Evolutionary conservation across 2,797 vertebrate genomes (phyloP).

Genomic region (Mionectes olivaceus): DNA sequence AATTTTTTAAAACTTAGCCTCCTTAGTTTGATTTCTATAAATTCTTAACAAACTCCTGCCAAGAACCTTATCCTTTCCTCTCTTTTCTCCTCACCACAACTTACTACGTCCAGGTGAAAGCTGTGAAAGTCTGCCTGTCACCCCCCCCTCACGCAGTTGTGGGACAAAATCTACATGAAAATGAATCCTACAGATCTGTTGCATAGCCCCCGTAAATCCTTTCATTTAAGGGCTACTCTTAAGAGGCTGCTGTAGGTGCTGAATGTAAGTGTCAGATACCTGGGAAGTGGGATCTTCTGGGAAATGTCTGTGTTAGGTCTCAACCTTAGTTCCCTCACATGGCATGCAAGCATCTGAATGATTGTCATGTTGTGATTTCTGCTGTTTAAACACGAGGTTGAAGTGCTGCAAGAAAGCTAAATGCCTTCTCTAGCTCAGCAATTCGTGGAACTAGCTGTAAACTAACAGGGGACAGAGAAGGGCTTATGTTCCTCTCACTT

Average conservation of each 20-base stretch:
- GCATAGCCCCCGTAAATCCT: background rate
- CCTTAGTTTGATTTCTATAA: background rate
- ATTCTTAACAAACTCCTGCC: background rate
- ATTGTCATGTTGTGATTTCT: background rate
- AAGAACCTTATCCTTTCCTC: background rate
- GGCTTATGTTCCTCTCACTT: background rate
- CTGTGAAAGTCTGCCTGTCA: background rate
- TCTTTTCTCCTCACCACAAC: background rate
- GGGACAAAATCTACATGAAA: background rate
- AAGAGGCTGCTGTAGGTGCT: background rate
- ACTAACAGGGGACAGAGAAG: background rate
- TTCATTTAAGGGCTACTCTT: background rate
- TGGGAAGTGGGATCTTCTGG: background rate
- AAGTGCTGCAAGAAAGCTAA: background rate
- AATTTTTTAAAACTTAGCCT: background rate
- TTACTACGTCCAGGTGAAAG: background rate
- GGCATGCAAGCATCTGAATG: background rate
- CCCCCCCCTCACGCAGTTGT: fast-evolving
- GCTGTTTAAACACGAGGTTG: background rate
- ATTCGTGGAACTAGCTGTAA: background rate
- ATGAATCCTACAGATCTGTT: background rate
- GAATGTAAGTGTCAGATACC: background rate
- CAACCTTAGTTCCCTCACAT: background rate
- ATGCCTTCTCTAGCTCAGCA: background rate
- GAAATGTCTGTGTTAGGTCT: background rate